Conservation (phyloP, 2,797 vertebrate species). For the Cuculus canorus region DNA sequence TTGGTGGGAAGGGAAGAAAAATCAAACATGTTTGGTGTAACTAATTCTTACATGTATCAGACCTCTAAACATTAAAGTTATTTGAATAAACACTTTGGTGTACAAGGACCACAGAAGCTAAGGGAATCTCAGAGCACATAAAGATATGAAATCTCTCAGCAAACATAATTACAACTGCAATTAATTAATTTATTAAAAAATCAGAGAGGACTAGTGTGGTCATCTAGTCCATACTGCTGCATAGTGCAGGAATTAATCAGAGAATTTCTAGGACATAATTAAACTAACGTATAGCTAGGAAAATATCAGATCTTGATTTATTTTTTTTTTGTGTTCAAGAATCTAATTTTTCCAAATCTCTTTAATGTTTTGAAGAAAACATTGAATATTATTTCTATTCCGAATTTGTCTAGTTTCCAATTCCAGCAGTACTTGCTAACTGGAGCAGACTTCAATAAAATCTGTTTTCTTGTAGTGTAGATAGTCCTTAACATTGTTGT, state of each 20-base stretch:
- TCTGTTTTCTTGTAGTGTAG: not conserved
- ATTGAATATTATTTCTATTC: not conserved
- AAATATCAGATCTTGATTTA: not conserved
- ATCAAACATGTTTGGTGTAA: not conserved
- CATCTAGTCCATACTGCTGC: not conserved
- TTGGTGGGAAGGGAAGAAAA: not conserved
- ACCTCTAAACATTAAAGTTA: not conserved
- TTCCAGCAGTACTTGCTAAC: not conserved
- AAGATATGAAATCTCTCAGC: not conserved
- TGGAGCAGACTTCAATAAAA: not conserved
- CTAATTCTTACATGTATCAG: not conserved
- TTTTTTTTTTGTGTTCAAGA: not conserved
- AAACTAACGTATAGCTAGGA: not conserved
- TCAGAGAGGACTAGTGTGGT: not conserved
- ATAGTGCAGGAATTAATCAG: not conserved
- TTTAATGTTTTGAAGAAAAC: not conserved
- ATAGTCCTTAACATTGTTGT: not conserved
- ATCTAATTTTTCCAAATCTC: not conserved
- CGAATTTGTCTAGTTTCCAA: not conserved
- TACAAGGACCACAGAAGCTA: not conserved
- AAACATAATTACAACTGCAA: slow-evolving; percentile 21
- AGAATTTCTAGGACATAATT: not conserved
- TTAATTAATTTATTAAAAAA: slow-evolving; percentile 9
- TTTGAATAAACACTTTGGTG: not conserved
- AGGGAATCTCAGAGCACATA: not conserved